Percentiles rank a stretch among this genome's conserved stretches.
Evolutionary conservation across 2,888 invertebrate genomes (phyloP).

Genomic region (Lissocephala sabroskyi): DNA sequence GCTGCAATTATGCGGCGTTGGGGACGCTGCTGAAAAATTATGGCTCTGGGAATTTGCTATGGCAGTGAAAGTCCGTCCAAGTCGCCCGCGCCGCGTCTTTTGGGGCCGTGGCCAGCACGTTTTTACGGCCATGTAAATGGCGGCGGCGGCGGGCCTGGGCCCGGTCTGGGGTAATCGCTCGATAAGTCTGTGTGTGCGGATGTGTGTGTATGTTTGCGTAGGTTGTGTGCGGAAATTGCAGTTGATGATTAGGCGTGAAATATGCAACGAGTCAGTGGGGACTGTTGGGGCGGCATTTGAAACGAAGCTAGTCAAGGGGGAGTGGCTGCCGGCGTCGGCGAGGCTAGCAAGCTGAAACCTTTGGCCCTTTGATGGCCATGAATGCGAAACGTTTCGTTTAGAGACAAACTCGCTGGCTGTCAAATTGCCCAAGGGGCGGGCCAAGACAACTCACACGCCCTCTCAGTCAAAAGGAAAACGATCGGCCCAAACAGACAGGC

Average conservation of each 20-base stretch:
- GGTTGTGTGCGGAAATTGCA: conserved; percentile 33
- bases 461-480: conserved; percentile 22
- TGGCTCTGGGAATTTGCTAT: conserved; percentile 48
- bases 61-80: conserved; percentile 39
- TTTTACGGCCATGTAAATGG: conserved; percentile 54
- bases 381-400: conserved; percentile 34
- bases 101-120: not conserved
- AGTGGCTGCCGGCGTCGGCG: no score
- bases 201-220: no score
- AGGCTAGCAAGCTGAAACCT: conserved; percentile 30
- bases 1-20: conserved; percentile 59
- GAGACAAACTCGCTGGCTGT: conserved; percentile 28
- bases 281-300: not conserved
- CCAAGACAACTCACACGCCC: conserved; percentile 25
- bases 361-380: conserved; percentile 46
- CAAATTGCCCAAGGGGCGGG: conserved; percentile 33
- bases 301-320: not conserved
- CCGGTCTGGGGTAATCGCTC: conserved; percentile 18
- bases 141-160: conserved; percentile 1
- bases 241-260: conserved; percentile 43
- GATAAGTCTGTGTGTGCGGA: no score
- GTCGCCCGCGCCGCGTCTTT: not conserved
- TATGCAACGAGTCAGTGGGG: conserved; percentile 14
- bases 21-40: conserved; percentile 49
- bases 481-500: conserved; percentile 11